Evolutionary conservation across 2,797 vertebrate species (phyloP).

Genomic region (Spinus olivaceus): DNA sequence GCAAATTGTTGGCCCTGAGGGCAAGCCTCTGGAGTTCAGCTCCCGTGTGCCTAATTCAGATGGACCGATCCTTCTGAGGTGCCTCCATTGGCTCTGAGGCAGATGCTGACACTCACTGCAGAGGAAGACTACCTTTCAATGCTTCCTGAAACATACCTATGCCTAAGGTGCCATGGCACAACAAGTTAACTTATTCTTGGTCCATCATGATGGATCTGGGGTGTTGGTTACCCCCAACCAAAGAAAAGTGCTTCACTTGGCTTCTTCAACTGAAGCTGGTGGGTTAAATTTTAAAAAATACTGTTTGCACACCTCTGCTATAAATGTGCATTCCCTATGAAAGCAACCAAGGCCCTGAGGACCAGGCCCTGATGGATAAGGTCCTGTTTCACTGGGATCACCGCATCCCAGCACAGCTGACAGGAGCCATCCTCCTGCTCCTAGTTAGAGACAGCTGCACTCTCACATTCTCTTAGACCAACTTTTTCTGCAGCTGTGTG

Average conservation of each 20-base stretch:
- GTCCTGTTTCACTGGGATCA: background rate
- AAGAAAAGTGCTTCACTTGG: background rate
- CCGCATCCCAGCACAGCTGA: background rate
- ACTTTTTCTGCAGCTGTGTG: conserved; percentile 21
- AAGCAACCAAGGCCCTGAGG: rapidly evolving
- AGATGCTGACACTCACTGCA: background rate
- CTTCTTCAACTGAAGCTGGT: background rate
- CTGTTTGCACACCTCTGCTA: background rate
- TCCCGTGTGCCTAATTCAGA: background rate
- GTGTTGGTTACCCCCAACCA: background rate
- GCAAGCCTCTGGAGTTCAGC: background rate
- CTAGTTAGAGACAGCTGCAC: background rate
- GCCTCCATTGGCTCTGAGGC: background rate
- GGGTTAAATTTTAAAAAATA: background rate
- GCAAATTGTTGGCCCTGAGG: background rate
- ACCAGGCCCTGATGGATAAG: background rate
- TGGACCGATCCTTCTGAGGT: rapidly evolving
- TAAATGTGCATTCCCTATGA: background rate
- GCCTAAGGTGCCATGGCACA: background rate
- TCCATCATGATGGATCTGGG: background rate
- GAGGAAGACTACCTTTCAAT: background rate
- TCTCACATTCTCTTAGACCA: background rate
- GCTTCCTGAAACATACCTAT: background rate
- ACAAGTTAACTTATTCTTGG: background rate
- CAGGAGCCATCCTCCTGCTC: background rate